Evolutionary conservation across 2,113 vertebrate species (phyloP), one percentile per base, ranked within the genome.

Genomic region (Excalfactoria chinensis): DNA sequence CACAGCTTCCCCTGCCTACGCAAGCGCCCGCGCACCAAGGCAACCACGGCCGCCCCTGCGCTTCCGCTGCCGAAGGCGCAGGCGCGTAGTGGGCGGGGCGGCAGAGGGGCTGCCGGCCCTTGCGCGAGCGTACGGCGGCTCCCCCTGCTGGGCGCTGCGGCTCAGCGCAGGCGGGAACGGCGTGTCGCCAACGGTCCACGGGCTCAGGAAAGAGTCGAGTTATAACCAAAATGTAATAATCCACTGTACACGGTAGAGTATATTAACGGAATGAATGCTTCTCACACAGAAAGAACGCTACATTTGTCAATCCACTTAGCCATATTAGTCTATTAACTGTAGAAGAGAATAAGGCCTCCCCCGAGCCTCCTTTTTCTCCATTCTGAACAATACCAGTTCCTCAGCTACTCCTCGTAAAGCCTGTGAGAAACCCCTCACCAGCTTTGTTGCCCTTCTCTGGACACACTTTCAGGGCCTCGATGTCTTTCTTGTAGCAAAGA

Each of bases 241-340:
- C 32, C 44, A 2, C 32, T 13, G 9, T 1, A 34, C 1, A 1
- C 0, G 0, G 11, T n/a, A 9, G 37, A 72, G 41, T 30, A 25
- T 3, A 3, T 34, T 41, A 14, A 7, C 6, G 13, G 15, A 66
- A 13, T 17, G 64, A 79, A 8, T 0, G 1, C 8, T 34, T 58
- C 32, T 58, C 8, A 3, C 15, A 3, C 5, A 8, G 56, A 63
- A 56, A 51, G 9, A 49, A 17, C 7, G 9, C 34, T 7, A 13
- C 0, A 0, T 28, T 28, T 37, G 34, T 23, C 18, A 62, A 21
- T 3, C 25, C 12, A 3, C 17, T 64, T 6, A 32, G 59, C 21
- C 17, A 4, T 9, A 13, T 22, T 26, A 19, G 43, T 32, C 20
- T n/a, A 9, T 25, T 53, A 51, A 26, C 6, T 51, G 49, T 51